Conservation (phyloP, 2,797 vertebrate genomes). For the Myiothlypis chrysogaster region DNA sequence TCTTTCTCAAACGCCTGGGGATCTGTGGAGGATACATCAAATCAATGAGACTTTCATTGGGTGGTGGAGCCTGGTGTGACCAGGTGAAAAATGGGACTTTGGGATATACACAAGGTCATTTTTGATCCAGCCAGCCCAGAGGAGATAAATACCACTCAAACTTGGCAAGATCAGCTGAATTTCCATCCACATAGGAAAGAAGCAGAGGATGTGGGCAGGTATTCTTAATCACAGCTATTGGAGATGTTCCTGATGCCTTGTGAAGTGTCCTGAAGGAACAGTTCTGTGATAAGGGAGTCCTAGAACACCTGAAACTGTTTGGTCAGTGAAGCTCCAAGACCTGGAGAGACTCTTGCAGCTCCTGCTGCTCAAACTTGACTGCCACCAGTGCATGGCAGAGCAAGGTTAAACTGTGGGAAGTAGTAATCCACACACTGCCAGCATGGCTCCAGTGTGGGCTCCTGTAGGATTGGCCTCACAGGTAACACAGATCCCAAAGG, state of each 20-base stretch:
- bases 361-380: neutral
- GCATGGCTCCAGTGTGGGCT: neutral
- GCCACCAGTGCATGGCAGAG: neutral
- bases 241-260: neutral
- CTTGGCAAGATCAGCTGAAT: neutral
- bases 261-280: neutral
- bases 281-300: neutral
- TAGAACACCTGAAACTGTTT: neutral
- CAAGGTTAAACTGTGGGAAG: neutral
- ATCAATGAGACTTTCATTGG: neutral
- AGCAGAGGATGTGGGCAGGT: neutral
- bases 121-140: neutral
- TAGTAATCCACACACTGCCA: rapidly evolving
- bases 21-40: neutral
- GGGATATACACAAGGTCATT: neutral
- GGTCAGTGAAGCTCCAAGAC: neutral
- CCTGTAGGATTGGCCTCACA: neutral
- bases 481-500: neutral
- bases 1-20: neutral
- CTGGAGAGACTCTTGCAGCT: neutral
- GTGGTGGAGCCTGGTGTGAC: neutral
- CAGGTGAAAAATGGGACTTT: neutral
- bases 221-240: neutral
- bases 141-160: neutral
- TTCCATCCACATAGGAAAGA: neutral